These are phyloP conservation scores for Rhyacichthys aspro DNA, from an alignment of 2,797 vertebrate genomes.

Conservation along the genomic window DNA sequence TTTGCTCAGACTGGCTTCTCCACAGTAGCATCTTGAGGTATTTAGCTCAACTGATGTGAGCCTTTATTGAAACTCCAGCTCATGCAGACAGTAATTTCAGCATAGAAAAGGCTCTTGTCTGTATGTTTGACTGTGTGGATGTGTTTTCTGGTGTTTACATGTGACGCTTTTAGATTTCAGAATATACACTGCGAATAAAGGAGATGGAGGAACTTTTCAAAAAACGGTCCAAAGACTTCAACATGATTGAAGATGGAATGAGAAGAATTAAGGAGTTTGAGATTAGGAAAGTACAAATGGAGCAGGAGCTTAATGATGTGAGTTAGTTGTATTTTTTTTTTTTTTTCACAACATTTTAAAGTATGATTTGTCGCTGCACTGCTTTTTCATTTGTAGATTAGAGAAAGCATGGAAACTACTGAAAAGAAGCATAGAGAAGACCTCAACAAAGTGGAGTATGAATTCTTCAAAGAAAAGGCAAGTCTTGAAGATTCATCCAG, in stretches of 20 bases:
- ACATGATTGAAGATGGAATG: constrained; percentile 80
- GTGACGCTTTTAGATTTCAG: constrained; percentile 70
- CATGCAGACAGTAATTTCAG: constrained; percentile 40
- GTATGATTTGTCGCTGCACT: not conserved
- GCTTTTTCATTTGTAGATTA: constrained; percentile 72
- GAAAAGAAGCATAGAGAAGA: constrained; percentile 81
- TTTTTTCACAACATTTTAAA: constrained; percentile 4
- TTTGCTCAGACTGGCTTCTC: constrained; percentile 59
- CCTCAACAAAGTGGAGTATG: constrained; percentile 79
- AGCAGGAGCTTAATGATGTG: constrained; percentile 85
- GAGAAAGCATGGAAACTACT: constrained; percentile 75
- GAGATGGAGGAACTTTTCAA: constrained; percentile 82
- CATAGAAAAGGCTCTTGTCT: constrained; percentile 25
- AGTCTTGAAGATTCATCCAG: not conserved
- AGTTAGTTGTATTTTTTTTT: constrained; percentile 15
- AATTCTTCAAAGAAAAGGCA: constrained; percentile 86
- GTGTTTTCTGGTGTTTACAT: constrained; percentile 8
- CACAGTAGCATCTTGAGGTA: constrained; percentile 73
- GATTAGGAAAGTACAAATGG: constrained; percentile 81
- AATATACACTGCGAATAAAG: constrained; percentile 73
- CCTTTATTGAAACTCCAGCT: constrained; percentile 10
- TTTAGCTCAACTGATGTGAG: constrained; percentile 47
- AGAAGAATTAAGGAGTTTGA: constrained; percentile 81
- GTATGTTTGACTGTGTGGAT: constrained; percentile 12
- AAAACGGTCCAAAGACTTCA: constrained; percentile 81